Evolutionary conservation across 1,140 invertebrate species (phyloP).

Genomic region (Lepidotrigona ventralis): DNA sequence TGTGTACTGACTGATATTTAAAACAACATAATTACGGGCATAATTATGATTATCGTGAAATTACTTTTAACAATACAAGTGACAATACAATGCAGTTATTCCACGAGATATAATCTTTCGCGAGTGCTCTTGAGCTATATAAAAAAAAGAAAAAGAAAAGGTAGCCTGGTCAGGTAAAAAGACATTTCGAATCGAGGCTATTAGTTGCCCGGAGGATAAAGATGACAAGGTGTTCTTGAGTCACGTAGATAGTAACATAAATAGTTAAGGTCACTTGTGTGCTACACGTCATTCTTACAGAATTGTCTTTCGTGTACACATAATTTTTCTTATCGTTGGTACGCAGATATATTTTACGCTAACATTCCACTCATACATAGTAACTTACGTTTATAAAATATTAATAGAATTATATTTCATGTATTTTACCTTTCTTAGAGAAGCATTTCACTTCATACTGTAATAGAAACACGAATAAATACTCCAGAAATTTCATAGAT

Average conservation of each 20-base stretch:
- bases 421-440: neutral
- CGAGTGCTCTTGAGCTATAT: neutral
- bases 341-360: neutral
- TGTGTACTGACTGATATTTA: neutral
- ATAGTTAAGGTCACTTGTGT: neutral
- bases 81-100: neutral
- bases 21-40: neutral
- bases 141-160: neutral
- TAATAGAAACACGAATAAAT: neutral
- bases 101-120: neutral
- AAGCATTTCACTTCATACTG: neutral
- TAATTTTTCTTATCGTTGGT: neutral
- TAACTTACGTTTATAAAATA: neutral
- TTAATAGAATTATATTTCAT: neutral
- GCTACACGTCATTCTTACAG: neutral
- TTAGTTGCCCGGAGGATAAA: slow-evolving; percentile 15
- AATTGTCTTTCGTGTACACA: neutral
- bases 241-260: slow-evolving; percentile 19
- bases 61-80: neutral
- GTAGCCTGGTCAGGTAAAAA: slow-evolving; percentile 1
- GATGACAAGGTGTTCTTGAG: slow-evolving; percentile 17
- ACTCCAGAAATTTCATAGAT: neutral
- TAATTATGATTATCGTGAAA: neutral
- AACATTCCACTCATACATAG: neutral
- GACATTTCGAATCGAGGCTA: slow-evolving; percentile 20